These are phyloP conservation scores for Loriculus beryllinus DNA, from an alignment of 2,797 vertebrate species.

Conservation along the genomic window DNA sequence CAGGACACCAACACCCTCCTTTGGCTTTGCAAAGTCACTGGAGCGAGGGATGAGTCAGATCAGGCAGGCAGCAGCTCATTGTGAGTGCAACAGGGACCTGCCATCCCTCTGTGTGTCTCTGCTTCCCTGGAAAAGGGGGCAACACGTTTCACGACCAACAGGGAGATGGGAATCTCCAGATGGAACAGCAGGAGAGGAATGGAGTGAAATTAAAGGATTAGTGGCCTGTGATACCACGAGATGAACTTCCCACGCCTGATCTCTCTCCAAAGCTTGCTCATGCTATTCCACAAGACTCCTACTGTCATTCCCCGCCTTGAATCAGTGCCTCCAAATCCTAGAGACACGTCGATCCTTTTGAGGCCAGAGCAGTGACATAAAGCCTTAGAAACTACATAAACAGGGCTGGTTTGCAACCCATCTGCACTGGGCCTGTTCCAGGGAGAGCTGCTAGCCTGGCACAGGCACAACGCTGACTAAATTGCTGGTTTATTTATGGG, in stretches of 20 bases:
- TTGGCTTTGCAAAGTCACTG: background rate
- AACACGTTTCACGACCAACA: background rate
- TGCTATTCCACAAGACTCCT: background rate
- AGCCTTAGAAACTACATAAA: constrained; percentile 45
- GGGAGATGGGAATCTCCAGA: background rate
- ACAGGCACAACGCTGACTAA: constrained; percentile 41
- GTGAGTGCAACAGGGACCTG: background rate
- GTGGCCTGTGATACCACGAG: background rate
- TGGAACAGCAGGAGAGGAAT: background rate
- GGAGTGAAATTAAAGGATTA: background rate
- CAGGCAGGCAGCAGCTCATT: background rate
- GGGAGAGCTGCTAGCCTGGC: constrained; percentile 12
- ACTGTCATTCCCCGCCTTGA: background rate
- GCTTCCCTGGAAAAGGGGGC: background rate
- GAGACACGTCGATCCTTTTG: constrained; percentile 29
- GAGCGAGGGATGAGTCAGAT: background rate
- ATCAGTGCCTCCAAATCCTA: background rate
- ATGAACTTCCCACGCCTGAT: background rate
- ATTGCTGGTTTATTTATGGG: constrained; percentile 48
- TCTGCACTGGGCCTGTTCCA: constrained; percentile 32
- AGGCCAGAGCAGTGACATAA: constrained; percentile 47
- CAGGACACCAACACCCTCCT: background rate
- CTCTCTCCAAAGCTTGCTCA: background rate
- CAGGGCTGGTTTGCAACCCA: constrained; percentile 38
- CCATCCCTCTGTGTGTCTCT: background rate